These are phyloP conservation scores for Triops cancriformis DNA, from an alignment of 1,140 invertebrate genomes.

Conservation along the genomic window DNA sequence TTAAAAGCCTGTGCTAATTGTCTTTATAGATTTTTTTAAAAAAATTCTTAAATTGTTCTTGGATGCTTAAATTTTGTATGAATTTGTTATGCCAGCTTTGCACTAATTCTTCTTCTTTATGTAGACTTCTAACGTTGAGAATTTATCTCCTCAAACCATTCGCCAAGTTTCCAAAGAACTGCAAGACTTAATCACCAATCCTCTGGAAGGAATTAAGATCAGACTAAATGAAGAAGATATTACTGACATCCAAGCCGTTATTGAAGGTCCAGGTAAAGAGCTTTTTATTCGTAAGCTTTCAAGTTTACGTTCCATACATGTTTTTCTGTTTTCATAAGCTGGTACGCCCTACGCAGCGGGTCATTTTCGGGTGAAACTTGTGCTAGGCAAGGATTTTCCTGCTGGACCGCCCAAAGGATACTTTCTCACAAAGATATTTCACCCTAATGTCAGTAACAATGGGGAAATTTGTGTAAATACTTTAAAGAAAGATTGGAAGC, in stretches of 20 bases:
- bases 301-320: neutral
- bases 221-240: slow-evolving; percentile 81
- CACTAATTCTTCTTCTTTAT: slow-evolving; percentile 2
- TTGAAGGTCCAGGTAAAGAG: slow-evolving; percentile 69
- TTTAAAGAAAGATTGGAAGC: slow-evolving; percentile 93
- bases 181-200: slow-evolving; percentile 60
- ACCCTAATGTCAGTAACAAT: slow-evolving; percentile 88
- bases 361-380: slow-evolving; percentile 78
- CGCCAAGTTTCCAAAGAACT: slow-evolving; percentile 74
- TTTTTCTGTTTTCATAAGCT: slow-evolving; percentile 42
- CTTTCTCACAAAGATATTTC: slow-evolving; percentile 95
- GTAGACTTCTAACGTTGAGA: slow-evolving; percentile 71
- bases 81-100: neutral
- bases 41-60: too few species aligned
- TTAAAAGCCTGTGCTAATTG: neutral
- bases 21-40: neutral
- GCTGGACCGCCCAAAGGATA: slow-evolving; percentile 85
- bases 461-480: slow-evolving; percentile 98
- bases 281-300: neutral
- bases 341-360: slow-evolving; percentile 79
- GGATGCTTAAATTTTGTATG: too few species aligned
- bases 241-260: slow-evolving; percentile 82
- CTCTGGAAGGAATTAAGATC: slow-evolving; percentile 82
- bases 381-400: slow-evolving; percentile 87
- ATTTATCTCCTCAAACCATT: slow-evolving; percentile 85